Conservation (phyloP, 1,140 invertebrate species). For the Drosophila pectinifera region DNA sequence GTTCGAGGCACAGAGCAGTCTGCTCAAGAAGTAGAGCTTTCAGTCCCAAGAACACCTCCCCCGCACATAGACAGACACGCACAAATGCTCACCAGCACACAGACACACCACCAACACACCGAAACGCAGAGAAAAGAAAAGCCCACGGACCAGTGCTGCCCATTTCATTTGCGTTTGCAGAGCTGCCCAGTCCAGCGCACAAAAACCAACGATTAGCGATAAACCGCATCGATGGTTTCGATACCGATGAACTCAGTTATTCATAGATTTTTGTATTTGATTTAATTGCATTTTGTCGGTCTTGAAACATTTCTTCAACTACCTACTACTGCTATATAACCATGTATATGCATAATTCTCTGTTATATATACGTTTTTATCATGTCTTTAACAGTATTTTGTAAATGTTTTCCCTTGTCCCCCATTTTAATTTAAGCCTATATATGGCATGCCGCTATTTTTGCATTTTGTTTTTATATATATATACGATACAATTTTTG, state of each 20-base stretch:
- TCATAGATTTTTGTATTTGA: slow-evolving; percentile 51
- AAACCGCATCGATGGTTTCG: slow-evolving; percentile 24
- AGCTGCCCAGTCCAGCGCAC: slow-evolving; percentile 59
- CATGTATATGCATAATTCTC: slow-evolving; percentile 43
- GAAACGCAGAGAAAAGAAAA: slow-evolving; percentile 16
- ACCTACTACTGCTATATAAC: slow-evolving; percentile 39
- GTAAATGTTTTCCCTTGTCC: slow-evolving; percentile 45
- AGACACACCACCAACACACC: background rate
- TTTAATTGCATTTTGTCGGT: slow-evolving; percentile 70
- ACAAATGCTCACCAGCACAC: slow-evolving; percentile 4
- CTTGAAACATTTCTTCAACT: slow-evolving; percentile 52
- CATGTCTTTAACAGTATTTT: slow-evolving; percentile 58
- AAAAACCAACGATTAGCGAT: slow-evolving; percentile 23
- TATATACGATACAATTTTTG: slow-evolving; percentile 40
- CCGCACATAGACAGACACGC: slow-evolving; percentile 30
- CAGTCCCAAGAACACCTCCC: slow-evolving; percentile 2
- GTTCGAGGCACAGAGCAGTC: slow-evolving; percentile 77
- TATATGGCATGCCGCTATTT: slow-evolving; percentile 44
- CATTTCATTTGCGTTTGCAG: slow-evolving; percentile 75
- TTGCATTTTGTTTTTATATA: slow-evolving; percentile 56
- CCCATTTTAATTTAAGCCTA: slow-evolving; percentile 31
- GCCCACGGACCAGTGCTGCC: slow-evolving; percentile 51
- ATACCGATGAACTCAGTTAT: slow-evolving; percentile 51
- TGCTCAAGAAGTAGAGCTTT: slow-evolving; percentile 67
- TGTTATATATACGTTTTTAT: slow-evolving; percentile 62